Percentiles rank a stretch among this genome's conserved stretches.
Evolutionary conservation across 2,113 vertebrate species (phyloP).

Genomic region (Eclectus roratus): DNA sequence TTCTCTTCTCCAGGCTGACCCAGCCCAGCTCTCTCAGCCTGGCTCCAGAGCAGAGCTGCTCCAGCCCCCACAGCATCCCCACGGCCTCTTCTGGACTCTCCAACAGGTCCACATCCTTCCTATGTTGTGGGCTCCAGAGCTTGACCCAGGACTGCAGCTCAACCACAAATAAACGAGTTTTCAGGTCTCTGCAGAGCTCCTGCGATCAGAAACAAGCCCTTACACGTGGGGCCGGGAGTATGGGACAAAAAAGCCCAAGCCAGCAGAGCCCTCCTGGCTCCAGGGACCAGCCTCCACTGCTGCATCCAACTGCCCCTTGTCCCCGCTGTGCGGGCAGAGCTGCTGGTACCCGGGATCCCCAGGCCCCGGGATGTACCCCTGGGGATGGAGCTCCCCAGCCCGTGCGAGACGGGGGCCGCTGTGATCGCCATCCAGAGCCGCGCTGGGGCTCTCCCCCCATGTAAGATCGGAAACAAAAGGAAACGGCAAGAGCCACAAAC

Average conservation of each 20-base stretch:
- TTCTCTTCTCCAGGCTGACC: neutral
- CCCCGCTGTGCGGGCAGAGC: neutral
- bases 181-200: neutral
- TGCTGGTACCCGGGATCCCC: neutral
- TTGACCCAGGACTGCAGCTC: neutral
- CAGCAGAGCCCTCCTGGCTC: neutral
- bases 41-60: neutral
- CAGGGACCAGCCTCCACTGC: neutral
- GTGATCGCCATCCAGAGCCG: neutral
- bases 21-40: neutral
- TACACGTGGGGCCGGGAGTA: fast-evolving
- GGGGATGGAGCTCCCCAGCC: neutral
- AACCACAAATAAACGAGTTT: fast-evolving
- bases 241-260: neutral
- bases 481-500: neutral
- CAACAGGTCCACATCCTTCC: neutral
- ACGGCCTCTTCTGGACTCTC: neutral
- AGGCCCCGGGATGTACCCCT: neutral
- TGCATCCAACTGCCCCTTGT: neutral
- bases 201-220: fast-evolving
- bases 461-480: neutral
- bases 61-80: neutral
- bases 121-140: neutral
- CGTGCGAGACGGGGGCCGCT: neutral
- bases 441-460: neutral